Conservation (phyloP, 2,113 vertebrate species). For the Sinocyclocheilus anophthalmus region DNA sequence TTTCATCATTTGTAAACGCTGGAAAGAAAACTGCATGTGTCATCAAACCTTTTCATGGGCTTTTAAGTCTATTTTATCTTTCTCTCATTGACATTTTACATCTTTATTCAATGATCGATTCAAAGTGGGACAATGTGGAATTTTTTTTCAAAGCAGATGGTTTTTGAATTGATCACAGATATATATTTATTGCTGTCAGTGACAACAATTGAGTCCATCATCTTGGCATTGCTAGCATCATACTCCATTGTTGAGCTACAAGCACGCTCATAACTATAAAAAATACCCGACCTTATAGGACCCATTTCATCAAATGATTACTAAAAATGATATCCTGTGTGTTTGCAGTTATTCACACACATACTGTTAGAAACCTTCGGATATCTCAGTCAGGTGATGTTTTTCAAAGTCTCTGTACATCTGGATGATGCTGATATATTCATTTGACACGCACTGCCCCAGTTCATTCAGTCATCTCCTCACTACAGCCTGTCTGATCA, state of each 20-base stretch:
- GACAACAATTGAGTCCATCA: background rate
- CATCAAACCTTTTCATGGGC: too few relatives aligned
- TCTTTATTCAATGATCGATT: background rate
- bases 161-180: background rate
- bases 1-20: background rate
- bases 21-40: background rate
- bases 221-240: background rate
- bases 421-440: constrained; percentile 6
- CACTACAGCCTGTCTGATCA: constrained; percentile 60
- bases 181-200: background rate
- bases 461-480: constrained; percentile 62
- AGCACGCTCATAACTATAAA: background rate
- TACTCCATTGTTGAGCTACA: background rate
- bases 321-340: background rate
- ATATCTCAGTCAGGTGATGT: constrained; percentile 20
- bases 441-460: constrained; percentile 33
- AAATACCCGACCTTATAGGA: background rate
- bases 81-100: background rate
- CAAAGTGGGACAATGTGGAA: background rate
- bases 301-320: background rate
- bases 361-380: background rate
- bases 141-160: background rate
- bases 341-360: background rate
- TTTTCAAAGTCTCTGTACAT: constrained; percentile 11
- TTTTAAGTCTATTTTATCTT: background rate